phyloP scores from a whole-genome alignment of 2,888 invertebrate genomes.

The Enchytraeus crypticus region DNA sequence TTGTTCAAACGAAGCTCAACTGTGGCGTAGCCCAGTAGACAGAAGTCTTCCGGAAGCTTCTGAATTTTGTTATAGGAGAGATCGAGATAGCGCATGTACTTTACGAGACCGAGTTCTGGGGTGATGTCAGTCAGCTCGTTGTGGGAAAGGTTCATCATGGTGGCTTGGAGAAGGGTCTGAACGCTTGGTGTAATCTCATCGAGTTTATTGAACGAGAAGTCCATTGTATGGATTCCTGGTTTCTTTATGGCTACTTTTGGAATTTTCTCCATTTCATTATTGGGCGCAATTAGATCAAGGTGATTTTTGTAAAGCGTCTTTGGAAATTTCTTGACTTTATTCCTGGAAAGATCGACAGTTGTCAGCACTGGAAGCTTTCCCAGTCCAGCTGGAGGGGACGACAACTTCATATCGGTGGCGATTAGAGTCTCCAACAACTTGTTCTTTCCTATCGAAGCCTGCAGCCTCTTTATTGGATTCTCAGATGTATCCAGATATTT shows the following conservation, averaged over 20 bases:
- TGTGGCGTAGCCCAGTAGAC: slow-evolving; percentile 37
- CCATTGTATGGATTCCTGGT: slow-evolving; percentile 39
- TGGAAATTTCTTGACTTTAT: slow-evolving; percentile 40
- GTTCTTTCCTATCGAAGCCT: slow-evolving; percentile 42
- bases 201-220: slow-evolving; percentile 40
- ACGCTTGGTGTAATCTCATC: slow-evolving; percentile 38
- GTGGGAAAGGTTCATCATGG: slow-evolving; percentile 60
- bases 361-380: slow-evolving; percentile 37
- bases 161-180: slow-evolving; percentile 37
- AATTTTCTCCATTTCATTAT: slow-evolving; percentile 40
- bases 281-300: slow-evolving; percentile 35
- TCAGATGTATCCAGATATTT: slow-evolving; percentile 37
- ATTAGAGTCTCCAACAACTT: slow-evolving; percentile 28
- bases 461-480: slow-evolving; percentile 40
- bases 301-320: slow-evolving; percentile 44
- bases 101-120: slow-evolving; percentile 39
- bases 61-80: slow-evolving; percentile 71
- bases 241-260: slow-evolving; percentile 40
- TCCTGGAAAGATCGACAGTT: slow-evolving; percentile 40
- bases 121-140: slow-evolving; percentile 54
- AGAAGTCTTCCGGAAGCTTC: slow-evolving; percentile 64
- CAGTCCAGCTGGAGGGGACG: slow-evolving; percentile 41
- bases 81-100: slow-evolving; percentile 52
- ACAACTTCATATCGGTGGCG: slow-evolving; percentile 33
- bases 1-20: slow-evolving; percentile 12